phyloP scores from a whole-genome alignment of 2,113 vertebrate species.

The Calyptommatus sinebrachiatus region DNA sequence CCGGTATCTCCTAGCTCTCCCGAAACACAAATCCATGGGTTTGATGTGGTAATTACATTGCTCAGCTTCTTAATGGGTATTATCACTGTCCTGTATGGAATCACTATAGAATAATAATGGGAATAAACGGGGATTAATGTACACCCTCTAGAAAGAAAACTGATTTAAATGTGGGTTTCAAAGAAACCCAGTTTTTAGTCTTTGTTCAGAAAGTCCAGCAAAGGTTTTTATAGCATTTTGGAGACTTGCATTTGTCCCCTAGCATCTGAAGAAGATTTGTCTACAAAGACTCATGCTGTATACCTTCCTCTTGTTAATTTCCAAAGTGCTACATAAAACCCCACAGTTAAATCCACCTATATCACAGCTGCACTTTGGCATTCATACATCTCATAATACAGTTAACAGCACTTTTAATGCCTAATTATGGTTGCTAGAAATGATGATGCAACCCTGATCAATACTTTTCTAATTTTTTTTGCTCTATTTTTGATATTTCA shows the following conservation, averaged over 20 bases:
- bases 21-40: conserved; percentile 94
- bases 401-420: background rate
- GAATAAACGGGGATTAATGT: background rate
- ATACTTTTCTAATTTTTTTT: background rate
- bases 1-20: conserved; percentile 95
- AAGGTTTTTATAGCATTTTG: too few species aligned
- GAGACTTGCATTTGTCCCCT: too few species aligned
- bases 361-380: background rate
- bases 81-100: conserved; percentile 91
- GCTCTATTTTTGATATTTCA: background rate
- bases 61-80: conserved; percentile 97
- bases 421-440: background rate
- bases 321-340: too few species aligned
- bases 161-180: background rate
- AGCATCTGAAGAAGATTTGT: too few species aligned
- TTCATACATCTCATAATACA: background rate
- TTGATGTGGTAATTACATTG: conserved; percentile 92
- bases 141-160: background rate
- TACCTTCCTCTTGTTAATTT: too few species aligned
- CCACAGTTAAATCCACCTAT: background rate
- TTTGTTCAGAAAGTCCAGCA: too few species aligned
- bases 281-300: too few species aligned
- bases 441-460: background rate
- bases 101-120: conserved; percentile 70
- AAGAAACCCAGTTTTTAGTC: too few species aligned